Conservation (phyloP, 2,888 invertebrate species). For the Apantesis nais region DNA sequence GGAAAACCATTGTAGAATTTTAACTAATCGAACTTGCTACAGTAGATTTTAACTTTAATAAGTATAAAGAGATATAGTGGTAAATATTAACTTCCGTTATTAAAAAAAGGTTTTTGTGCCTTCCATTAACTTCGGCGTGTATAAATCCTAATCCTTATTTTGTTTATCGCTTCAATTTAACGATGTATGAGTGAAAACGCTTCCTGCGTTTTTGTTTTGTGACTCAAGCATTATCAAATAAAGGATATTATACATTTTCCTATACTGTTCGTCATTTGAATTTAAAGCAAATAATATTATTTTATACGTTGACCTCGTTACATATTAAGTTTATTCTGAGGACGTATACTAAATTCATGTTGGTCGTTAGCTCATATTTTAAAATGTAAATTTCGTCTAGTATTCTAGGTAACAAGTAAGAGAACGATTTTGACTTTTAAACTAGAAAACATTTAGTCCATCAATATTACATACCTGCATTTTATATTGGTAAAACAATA, state of each 20-base stretch:
- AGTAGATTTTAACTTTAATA: constrained; percentile 20
- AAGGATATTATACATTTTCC: constrained; percentile 6
- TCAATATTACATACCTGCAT: neutral
- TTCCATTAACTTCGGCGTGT: neutral
- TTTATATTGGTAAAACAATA: neutral
- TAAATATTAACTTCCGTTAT: neutral
- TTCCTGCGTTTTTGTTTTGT: neutral
- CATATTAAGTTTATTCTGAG: neutral
- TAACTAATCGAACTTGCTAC: constrained; percentile 16
- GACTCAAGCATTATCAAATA: constrained; percentile 9
- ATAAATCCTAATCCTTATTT: neutral
- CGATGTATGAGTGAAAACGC: neutral
- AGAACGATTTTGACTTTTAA: neutral
- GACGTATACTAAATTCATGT: constrained; percentile 1
- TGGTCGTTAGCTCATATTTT: constrained; percentile 1
- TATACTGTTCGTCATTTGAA: constrained; percentile 6
- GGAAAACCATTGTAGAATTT: constrained; percentile 5
- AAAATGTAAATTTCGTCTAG: constrained; percentile 1
- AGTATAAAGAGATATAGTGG: neutral
- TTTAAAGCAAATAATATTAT: constrained; percentile 7
- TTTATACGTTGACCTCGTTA: constrained; percentile 15
- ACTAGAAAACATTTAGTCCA: neutral
- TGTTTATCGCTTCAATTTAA: constrained; percentile 2
- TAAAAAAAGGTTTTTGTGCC: neutral
- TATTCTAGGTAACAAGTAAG: neutral